Evolutionary conservation across 2,888 invertebrate species (phyloP), one percentile per base, ranked within the genome.

Genomic region (Lasioglossum calceatum): DNA sequence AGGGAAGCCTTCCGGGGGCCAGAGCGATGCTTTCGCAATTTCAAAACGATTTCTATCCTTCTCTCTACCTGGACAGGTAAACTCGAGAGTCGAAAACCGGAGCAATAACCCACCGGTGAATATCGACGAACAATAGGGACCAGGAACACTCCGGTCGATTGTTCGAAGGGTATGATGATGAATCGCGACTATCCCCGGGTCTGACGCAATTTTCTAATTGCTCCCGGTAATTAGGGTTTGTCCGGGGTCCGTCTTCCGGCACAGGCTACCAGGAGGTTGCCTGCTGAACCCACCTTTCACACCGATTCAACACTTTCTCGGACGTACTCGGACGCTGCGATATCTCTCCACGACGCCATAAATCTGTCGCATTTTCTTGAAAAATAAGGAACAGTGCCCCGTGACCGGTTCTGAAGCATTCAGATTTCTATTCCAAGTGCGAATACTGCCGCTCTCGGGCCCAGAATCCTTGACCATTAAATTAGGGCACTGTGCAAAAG

Each of bases 131-230:
- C 88, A 90, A 91, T 85, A 72, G 81, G 70, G 72, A 77, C 84
- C 81, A 82, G 87, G n/a, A n/a, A 4, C 19, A 10, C 54, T 23
- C 78, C 50, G 78, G 79, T 83, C 87, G 87, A 89, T 85, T 87
- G 81, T 85, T 84, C 83, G 77, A 75, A 86, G 74, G 74, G 83
- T 75, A 89, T 76, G 87, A 83, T 86, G 88, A 89, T 86, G 82
- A 89, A 88, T 90, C 83, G 82, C 32, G 27, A 36, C 77, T 75
- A 77, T 16, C 47, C 86, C 70, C 77, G n/a, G 79, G 73, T 32
- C 84, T 82, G 77, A 87, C 84, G 87, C 85, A 91, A 92, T 92
- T 91, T 92, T 92, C 92, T 92, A 92, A 93, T 93, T 92, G 91
- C 88, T 88, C 71, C 72, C 70, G 86, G 85, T 93, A 92, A 93